Evolutionary conservation across 35 echinoderm and acorn worm genomes (phyloP).

Genomic region (Chiridota heheva): DNA sequence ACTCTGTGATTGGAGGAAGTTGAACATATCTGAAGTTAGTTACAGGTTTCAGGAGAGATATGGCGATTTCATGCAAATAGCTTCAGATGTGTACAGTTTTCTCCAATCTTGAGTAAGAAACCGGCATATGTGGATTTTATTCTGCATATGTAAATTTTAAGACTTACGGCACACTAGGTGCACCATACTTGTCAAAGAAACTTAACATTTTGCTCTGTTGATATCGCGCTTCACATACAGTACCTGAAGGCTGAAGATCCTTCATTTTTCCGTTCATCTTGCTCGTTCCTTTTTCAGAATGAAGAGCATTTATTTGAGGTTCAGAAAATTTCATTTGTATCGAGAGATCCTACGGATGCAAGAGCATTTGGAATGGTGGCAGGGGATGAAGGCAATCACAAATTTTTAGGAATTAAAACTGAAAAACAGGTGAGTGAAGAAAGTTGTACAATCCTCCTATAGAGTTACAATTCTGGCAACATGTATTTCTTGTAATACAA

Average conservation of each 20-base stretch:
- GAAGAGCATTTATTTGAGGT: constrained; percentile 74
- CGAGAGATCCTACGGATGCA: constrained; percentile 78
- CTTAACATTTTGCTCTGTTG: not conserved
- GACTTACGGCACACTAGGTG: not conserved
- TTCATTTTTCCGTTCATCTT: not conserved
- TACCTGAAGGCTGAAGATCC: not conserved
- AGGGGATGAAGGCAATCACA: constrained; percentile 80
- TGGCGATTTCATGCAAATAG: too few relatives aligned
- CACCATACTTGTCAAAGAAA: not conserved
- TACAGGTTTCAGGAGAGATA: too few relatives aligned
- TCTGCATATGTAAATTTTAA: too few relatives aligned
- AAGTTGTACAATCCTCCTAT: not conserved
- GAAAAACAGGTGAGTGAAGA: constrained; percentile 79
- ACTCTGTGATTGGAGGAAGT: too few relatives aligned
- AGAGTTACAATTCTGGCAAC: not conserved
- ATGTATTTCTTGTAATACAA: too few relatives aligned
- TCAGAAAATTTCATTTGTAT: constrained; percentile 91
- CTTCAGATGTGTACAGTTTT: too few relatives aligned
- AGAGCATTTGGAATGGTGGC: constrained; percentile 85
- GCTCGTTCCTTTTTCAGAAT: constrained; percentile 35
- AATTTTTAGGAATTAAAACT: constrained; percentile 96
- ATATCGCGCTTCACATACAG: not conserved
- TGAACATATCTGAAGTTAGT: too few relatives aligned
- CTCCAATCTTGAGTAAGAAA: too few relatives aligned
- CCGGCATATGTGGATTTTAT: too few relatives aligned